Base-by-base conservation (phyloP, 2,888 invertebrate species). In the Muscina levida region DNA sequence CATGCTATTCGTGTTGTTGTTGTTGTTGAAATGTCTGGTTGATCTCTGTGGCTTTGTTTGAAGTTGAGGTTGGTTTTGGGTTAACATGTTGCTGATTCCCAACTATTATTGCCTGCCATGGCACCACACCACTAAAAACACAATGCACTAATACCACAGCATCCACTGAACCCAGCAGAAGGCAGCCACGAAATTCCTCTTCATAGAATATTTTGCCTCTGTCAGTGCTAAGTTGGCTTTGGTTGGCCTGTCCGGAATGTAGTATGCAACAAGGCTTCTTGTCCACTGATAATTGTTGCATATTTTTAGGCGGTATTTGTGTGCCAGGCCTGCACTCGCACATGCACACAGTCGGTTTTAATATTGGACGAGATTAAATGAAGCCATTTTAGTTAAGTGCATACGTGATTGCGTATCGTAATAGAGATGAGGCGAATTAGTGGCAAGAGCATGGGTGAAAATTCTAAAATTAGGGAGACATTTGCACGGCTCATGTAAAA, bases 21-120 rank as follows among this genome's bases (percentile, higher is more conserved):
- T 70, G 17, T 19, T 76, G 73, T 70, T 80, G 65, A 72, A 72
- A 53, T 73, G 57, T 42, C 70, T 37, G 57, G 76, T 66, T 76
- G 76, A 76, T 80, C 79, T 72, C 66, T 80, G 79, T 73, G 79
- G 79, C 48, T 80, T 80, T 59, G 68, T 57, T 57, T 57, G 57
- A 57, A 57, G 31, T 57, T 76, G 37, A 57, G 72, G 57, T 70
- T 66, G 76, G 72, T 76, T 73, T 76, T 73, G 66, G 76, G 59
- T 76, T 80, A 57, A 57, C 68, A 70, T 80, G 66, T 76, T 79
- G 65, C 72, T 65, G 31, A 8, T 31, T 31, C 4, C 31, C 31
- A 31, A 8, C 31, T 31, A 56, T 74, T 31, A 31, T 31, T 31
- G 31, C 8, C 31, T 62, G 73, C 70, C 57, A 57, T 15, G 1